Evolutionary conservation across 2,797 vertebrate genomes (phyloP).

Genomic region (Lemur catta): DNA sequence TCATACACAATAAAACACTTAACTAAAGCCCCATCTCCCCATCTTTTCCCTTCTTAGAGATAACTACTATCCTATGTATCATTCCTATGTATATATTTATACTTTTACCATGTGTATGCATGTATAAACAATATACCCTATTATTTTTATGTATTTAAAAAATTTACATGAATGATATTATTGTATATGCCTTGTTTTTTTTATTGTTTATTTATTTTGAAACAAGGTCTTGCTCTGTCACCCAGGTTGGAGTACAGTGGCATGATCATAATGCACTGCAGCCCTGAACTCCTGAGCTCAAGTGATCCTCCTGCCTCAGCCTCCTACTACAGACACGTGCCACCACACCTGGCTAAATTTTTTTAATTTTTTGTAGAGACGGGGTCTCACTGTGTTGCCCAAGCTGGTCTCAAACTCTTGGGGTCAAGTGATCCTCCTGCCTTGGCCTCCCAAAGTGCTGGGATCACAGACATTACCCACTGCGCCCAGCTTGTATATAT

Average conservation of each 20-base stretch:
- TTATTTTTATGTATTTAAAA: neutral
- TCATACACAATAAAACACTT: neutral
- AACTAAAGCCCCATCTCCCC: neutral
- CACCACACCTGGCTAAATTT: neutral
- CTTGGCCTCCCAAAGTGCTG: neutral
- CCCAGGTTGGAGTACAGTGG: neutral
- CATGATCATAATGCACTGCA: neutral
- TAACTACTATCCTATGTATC: neutral
- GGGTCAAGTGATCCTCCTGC: neutral
- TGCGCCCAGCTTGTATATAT: neutral
- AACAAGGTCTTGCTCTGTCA: neutral
- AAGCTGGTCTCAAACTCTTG: neutral
- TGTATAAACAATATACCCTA: neutral
- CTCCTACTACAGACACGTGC: neutral
- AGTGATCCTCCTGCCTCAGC: neutral
- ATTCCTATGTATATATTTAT: neutral
- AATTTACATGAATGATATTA: neutral
- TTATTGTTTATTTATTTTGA: neutral
- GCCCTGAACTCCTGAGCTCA: neutral
- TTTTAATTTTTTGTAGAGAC: neutral
- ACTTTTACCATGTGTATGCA: neutral
- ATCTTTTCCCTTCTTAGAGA: neutral
- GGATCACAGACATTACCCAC: neutral
- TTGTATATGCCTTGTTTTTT: too few species aligned
- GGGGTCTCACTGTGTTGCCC: neutral